Percentiles rank a stretch among this genome's conserved stretches.
Conservation (phyloP, 2,888 invertebrate genomes). For the Amblyteles armatorius region DNA sequence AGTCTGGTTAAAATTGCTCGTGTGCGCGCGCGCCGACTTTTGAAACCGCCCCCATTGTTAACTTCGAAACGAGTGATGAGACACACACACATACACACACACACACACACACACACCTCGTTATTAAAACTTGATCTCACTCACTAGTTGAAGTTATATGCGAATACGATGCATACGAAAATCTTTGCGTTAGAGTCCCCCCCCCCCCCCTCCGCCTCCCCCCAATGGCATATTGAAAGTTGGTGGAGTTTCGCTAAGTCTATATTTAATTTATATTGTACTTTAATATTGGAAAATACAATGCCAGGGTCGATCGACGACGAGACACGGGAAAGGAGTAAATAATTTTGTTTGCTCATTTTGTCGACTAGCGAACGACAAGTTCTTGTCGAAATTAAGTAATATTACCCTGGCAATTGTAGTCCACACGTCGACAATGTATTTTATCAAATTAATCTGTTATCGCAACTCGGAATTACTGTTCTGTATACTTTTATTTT, state of each 20-base stretch:
- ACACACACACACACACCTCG: conserved; percentile 22
- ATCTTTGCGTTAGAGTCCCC: conserved; percentile 23
- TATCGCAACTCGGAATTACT: neutral
- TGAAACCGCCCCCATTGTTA: neutral
- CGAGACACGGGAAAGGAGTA: conserved; percentile 24
- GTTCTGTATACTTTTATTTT: conserved; percentile 17
- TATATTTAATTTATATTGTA: conserved; percentile 63
- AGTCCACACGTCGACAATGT: conserved; percentile 4
- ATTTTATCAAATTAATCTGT: conserved; percentile 14
- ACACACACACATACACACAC: conserved; percentile 4
- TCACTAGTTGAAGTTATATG: conserved; percentile 55
- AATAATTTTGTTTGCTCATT: conserved; percentile 23
- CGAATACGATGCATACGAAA: conserved; percentile 51
- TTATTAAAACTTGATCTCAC: conserved; percentile 59
- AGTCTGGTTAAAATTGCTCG: conserved; percentile 28
- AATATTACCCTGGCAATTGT: conserved; percentile 17
- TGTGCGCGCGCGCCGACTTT: neutral
- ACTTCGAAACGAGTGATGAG: conserved; percentile 51
- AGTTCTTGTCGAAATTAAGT: conserved; percentile 34
- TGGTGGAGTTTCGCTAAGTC: conserved; percentile 60
- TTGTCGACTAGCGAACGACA: conserved; percentile 35
- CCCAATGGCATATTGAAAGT: conserved; percentile 46
- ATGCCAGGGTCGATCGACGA: conserved; percentile 37
- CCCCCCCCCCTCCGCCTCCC: conserved; percentile 5
- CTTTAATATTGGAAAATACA: conserved; percentile 44